Evolutionary conservation across 2,113 vertebrate genomes (phyloP).

Genomic region (Sphyrna mokarran): DNA sequence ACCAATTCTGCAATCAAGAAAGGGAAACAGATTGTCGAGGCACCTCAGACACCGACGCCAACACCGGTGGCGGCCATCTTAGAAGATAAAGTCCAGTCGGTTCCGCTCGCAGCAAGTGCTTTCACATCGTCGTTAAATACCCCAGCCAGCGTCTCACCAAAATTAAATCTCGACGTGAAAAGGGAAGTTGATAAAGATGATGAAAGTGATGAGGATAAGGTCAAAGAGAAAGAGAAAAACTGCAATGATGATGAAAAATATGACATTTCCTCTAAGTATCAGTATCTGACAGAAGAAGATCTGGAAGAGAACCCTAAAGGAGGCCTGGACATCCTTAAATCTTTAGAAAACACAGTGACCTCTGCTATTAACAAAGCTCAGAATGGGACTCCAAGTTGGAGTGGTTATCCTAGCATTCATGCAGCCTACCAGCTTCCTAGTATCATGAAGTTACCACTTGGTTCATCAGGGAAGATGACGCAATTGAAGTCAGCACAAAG

Average conservation of each 20-base stretch:
- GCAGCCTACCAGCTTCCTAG: slow-evolving; percentile 96
- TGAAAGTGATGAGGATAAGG: slow-evolving; percentile 63
- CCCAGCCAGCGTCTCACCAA: slow-evolving; percentile 72
- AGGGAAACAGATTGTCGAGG: slow-evolving; percentile 87
- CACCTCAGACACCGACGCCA: slow-evolving; percentile 59
- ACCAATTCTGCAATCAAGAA: slow-evolving; percentile 97
- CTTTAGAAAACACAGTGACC: slow-evolving; percentile 93
- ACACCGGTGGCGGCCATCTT: slow-evolving; percentile 49
- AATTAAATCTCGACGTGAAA: slow-evolving; percentile 78
- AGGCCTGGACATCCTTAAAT: slow-evolving; percentile 92
- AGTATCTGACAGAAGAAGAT: slow-evolving; percentile 92
- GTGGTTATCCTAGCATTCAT: slow-evolving; percentile 95
- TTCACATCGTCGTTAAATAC: slow-evolving; percentile 83
- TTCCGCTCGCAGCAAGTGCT: slow-evolving; percentile 88
- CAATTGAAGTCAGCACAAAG: slow-evolving; percentile 81
- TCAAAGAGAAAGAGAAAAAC: slow-evolving; percentile 71
- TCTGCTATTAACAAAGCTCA: slow-evolving; percentile 98
- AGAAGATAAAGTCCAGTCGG: slow-evolving; percentile 92
- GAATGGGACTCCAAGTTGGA: slow-evolving; percentile 96
- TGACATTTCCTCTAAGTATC: slow-evolving; percentile 88
- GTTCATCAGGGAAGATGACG: slow-evolving; percentile 76
- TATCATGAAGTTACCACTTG: slow-evolving; percentile 93
- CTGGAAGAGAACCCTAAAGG: slow-evolving; percentile 93
- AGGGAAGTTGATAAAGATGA: slow-evolving; percentile 86
- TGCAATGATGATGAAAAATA: slow-evolving; percentile 88